Base-by-base conservation (phyloP, 2,113 vertebrate species). In the Dromas ardeola region DNA sequence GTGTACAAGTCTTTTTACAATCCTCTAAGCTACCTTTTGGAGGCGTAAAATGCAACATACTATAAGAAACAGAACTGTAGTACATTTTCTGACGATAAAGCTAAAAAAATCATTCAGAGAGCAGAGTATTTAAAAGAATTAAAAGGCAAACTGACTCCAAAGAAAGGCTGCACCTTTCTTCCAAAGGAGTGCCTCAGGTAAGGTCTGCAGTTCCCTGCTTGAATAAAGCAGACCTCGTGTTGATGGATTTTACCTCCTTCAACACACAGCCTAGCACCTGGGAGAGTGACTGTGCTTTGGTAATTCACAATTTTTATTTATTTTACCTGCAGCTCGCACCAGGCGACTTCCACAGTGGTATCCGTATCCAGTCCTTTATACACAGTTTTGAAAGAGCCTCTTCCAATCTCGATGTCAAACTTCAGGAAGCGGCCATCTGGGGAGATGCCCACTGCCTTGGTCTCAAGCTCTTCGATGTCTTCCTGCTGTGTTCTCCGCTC, bases 321-420 rank as follows among this genome's bases (percentile, higher is more conserved):
- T 45, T 71, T 98, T 99, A 99, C 99, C 99, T 99, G 99, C 56
- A 99, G 98, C 91, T 99, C 99, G 71, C 99, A 99, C 99, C 99
- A 99, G 26, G 99, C 99, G 25, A 99, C 99, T 90, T 99, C 99
- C 98, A 99, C 99, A 0, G 99, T 99, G 19, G 99, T 99, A 92
- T 99, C 99, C 0, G 99, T 99, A 96, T 99, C 99, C 97, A 99
- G 98, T 20, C 99, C 99, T 95, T 99, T 99, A 97, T 99, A 99
- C 36, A 99, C 99, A 0, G 99, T 99, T 98, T 99, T 99, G 96
- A 99, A 99, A 65, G 99, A 99, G 38, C 99, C 99, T 88, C 99
- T 98, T 95, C 99, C 99, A 15, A 99, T 99, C 97, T 99, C 99
- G 14, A 99, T 99, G 98, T 99, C 99, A 63, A 99, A 99, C 97